Evolutionary conservation across 2,113 vertebrate species (phyloP), one percentile per base, ranked within the genome.

Genomic region (Clarias gariepinus): DNA sequence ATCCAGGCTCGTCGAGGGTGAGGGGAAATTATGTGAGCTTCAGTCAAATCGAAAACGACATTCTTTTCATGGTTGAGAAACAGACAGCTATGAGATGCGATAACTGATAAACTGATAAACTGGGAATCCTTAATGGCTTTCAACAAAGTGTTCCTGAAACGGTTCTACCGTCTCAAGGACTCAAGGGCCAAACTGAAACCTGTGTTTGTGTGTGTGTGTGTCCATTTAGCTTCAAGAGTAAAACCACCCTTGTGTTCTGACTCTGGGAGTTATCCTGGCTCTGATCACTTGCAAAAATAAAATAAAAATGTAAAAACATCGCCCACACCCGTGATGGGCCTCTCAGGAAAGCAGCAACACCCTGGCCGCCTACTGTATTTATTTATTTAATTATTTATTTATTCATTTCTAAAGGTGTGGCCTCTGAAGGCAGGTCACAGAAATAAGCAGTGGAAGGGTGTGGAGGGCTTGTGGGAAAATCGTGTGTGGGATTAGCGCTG

Each of bases 311-410:
- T 19, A 41, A 41, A 83, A 86, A 71, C 86, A 7, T 61, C 10
- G 74, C 89, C 89, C 91, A 91, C 93, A 90, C 92, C 92, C 93
- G 88, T 81, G 80, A 60, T 66, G 16, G 88, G 90, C 87, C 90
- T 88, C 91, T 92, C 93, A 92, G 92, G 94, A 94, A 95, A 94
- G 90, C 88, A 94, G 90, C 88, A 91, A 93, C 94, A 90, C 94
- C 93, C 92, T 92, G 90, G 87, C 93, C 88, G 87, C 91, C 89
- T 88, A 90, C 89, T 91, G 93, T 94, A 94, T 93, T 94, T 95
- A 94, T 94, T 93, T 93, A 91, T 41, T 47, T 36, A 36, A 36
- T 36, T 47, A 47, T 47, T 47, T 47, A 47, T 47, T 47, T 0
- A 41, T 41, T 47, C 90, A 91, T 88, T 89, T 63, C 30, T 81